phyloP scores from a whole-genome alignment of 2,797 vertebrate species.

The Lophius americanus region DNA sequence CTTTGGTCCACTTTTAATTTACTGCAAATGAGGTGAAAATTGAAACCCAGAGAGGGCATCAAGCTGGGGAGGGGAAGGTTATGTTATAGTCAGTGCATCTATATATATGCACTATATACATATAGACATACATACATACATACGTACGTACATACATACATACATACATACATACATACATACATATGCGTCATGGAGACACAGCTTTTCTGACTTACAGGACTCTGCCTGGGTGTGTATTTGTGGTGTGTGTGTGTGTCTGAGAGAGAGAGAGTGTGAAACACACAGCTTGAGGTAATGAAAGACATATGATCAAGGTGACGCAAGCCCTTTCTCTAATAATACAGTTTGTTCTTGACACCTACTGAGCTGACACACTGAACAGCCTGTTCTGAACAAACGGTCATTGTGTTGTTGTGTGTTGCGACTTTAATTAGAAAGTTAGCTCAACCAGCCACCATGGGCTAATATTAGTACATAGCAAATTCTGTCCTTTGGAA shows the following conservation, averaged over 20 bases:
- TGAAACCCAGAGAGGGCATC: constrained; percentile 24
- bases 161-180: too few relatives aligned
- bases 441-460: too few relatives aligned
- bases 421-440: constrained; percentile 2
- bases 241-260: not conserved
- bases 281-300: constrained; percentile 6
- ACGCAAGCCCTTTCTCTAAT: not conserved
- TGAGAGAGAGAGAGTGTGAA: not conserved
- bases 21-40: constrained; percentile 52
- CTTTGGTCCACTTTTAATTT: constrained; percentile 15
- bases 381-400: not conserved
- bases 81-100: not conserved
- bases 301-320: constrained; percentile 9
- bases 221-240: not conserved
- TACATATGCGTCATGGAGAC: too few relatives aligned
- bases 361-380: not conserved
- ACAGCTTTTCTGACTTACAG: too few relatives aligned
- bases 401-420: not conserved
- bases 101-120: too few relatives aligned
- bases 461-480: too few relatives aligned
- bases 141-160: too few relatives aligned
- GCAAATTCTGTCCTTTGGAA: too few relatives aligned
- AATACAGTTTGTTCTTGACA: constrained; percentile 1
- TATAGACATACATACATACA: too few relatives aligned
- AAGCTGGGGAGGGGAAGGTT: not conserved